Conservation (phyloP, 2,888 invertebrate species). For the Cosmopolites sordidus region DNA sequence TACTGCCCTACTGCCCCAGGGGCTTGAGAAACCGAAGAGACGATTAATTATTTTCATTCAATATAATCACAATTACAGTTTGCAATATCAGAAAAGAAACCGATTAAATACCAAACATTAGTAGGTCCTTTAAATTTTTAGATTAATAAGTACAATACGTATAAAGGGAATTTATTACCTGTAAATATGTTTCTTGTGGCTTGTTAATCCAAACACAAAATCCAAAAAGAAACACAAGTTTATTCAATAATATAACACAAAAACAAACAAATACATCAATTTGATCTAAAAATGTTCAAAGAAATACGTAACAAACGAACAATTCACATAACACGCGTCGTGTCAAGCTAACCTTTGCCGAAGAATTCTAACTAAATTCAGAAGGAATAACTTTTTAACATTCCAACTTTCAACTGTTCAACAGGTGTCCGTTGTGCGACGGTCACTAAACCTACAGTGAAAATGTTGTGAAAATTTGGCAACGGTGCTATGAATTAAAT, state of each 20-base stretch:
- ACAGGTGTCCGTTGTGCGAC: conserved; percentile 21
- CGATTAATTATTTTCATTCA: no score
- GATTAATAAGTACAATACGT: not conserved
- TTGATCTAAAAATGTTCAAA: conserved; percentile 1
- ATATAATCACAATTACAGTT: no score
- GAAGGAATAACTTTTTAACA: conserved; percentile 17
- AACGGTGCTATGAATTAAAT: not conserved
- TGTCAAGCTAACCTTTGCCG: conserved; percentile 13
- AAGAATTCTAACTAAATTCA: conserved; percentile 25
- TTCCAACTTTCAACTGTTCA: conserved; percentile 23
- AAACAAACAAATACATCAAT: conserved; percentile 11
- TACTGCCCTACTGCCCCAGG: no score
- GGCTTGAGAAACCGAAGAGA: no score
- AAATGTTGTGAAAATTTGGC: not conserved
- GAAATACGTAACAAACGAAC: conserved; percentile 12
- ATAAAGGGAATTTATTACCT: conserved; percentile 3
- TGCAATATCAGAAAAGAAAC: no score
- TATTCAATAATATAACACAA: conserved; percentile 4
- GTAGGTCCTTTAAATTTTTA: no score
- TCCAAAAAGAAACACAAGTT: conserved; percentile 2
- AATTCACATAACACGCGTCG: conserved; percentile 12
- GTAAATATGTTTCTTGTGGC: conserved; percentile 10
- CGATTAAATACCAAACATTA: no score
- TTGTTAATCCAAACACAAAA: conserved; percentile 19
- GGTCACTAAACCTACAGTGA: not conserved